These are phyloP conservation scores for Xiphophorus couchianus DNA, from an alignment of 2,113 vertebrate species.

Conservation along the genomic window DNA sequence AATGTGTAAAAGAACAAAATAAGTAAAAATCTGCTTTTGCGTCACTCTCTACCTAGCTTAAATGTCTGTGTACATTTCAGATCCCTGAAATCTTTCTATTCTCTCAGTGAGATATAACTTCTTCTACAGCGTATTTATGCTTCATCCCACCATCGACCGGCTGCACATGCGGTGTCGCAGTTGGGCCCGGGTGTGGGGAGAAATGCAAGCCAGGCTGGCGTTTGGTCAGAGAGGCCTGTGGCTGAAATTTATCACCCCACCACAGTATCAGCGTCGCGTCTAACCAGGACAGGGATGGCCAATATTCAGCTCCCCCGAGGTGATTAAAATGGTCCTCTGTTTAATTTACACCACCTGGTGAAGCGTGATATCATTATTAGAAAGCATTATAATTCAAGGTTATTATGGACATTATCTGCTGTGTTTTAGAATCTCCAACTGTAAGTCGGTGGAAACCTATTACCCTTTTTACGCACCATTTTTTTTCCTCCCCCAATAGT, in stretches of 20 bases:
- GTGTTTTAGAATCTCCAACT: conserved; percentile 47
- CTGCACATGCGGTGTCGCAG: conserved; percentile 66
- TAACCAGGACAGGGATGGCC: conserved; percentile 60
- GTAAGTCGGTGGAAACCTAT: conserved; percentile 39
- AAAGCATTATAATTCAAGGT: conserved; percentile 69
- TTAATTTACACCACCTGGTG: conserved; percentile 71
- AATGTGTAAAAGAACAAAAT: neutral
- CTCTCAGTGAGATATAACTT: conserved; percentile 62
- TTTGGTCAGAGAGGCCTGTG: conserved; percentile 69
- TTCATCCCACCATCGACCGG: conserved; percentile 48
- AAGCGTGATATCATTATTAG: conserved; percentile 70
- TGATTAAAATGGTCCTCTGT: conserved; percentile 71
- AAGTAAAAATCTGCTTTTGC: too few relatives aligned
- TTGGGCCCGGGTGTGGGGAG: conserved; percentile 42
- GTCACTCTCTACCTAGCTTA: too few relatives aligned
- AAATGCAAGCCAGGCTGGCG: conserved; percentile 61
- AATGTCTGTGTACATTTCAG: too few relatives aligned
- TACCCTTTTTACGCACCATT: conserved; percentile 10
- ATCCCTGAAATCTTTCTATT: neutral
- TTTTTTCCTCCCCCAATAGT: conserved; percentile 3
- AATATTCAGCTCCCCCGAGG: conserved; percentile 69
- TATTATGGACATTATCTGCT: conserved; percentile 58
- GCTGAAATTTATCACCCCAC: conserved; percentile 72
- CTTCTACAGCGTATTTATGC: neutral
- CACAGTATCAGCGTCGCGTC: conserved; percentile 62